Evolutionary conservation across 2,888 invertebrate species (phyloP), one percentile per base, ranked within the genome.

Genomic region (Lacanobia wlatinum): DNA sequence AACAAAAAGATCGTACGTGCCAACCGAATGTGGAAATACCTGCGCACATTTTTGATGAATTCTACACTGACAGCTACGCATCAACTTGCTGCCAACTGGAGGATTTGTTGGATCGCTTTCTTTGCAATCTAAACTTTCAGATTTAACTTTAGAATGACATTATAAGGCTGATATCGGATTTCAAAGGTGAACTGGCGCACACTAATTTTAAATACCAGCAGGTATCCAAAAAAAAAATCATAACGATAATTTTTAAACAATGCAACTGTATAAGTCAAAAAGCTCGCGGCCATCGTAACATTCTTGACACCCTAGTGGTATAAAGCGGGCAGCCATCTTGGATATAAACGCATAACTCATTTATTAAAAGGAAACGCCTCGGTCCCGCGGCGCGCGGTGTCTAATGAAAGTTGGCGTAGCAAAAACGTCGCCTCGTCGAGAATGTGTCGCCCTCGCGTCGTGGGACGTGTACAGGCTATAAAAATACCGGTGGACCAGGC

Each of bases 391-490:
- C 91, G 91, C 90, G 91, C 92, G 92, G 91, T 92, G 92, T 94
- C 95, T 94, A 95, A 95, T 95, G 95, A 94, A 95, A 94, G 94
- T 94, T 94, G 94, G 92, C 92, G 91, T 90, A 91, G 93, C 95
- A 96, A 96, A 96, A 96, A 96, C 94, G 92, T 92, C 91, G 93
- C 91, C 91, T 90, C 93, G 94, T 87, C 90, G 91, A 90, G 96
- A 95, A 96, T 96, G 96, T 95, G 95, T 96, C 94, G 95, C 94
- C 93, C 89, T 92, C 93, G 95, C 94, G 94, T 93, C 93, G 92
- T 92, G 92, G 89, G 91, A 93, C 94, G 93, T 92, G 94, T 92
- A 95, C 94, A 93, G 94, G 92, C 95, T 93, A 95, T 95, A 96
- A 95, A 96, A 95, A 96, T 95, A 94, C 94, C 95, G 91, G 90